A percentile compares a stretch with the other conserved stretches of the same genome.
These are phyloP conservation scores for Pseudobourletiella spinata DNA, from an alignment of 1,140 invertebrate species.

Conservation along the genomic window DNA sequence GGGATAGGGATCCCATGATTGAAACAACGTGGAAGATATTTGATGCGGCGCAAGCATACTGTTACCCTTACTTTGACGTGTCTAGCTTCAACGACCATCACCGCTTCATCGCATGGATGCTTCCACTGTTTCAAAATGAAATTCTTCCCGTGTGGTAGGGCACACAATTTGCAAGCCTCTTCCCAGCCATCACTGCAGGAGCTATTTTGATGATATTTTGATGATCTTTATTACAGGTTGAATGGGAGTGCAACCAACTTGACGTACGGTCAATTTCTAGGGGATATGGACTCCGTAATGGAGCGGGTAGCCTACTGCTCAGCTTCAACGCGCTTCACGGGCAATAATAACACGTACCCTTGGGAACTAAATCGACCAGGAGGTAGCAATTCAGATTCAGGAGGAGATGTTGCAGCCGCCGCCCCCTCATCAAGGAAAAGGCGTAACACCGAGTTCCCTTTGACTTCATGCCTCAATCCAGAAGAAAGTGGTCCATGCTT, in stretches of 20 bases:
- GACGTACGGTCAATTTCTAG: not conserved
- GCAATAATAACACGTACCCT: not conserved
- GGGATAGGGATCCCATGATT: not conserved
- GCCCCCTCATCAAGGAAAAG: too few species aligned
- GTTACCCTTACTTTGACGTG: not conserved
- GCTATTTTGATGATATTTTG: too few species aligned
- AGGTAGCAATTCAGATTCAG: too few species aligned
- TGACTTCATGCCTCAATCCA: too few species aligned
- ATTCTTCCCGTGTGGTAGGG: not conserved
- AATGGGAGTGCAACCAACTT: not conserved
- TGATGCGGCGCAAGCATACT: not conserved
- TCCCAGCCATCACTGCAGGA: too few species aligned
- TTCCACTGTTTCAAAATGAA: not conserved
- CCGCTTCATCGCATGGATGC: not conserved
- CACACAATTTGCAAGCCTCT: too few species aligned
- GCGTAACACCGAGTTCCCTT: too few species aligned
- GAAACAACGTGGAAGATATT: constrained; percentile 6
- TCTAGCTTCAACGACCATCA: constrained; percentile 4
- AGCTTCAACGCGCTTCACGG: not conserved
- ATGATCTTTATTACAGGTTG: not conserved
- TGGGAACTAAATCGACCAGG: not conserved
- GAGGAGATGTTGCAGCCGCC: too few species aligned
- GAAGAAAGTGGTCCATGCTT: too few species aligned
- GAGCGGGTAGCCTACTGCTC: not conserved
- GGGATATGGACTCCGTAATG: not conserved